These are phyloP conservation scores for Matsumurasca onukii DNA, from an alignment of 1,140 invertebrate genomes.

Conservation along the genomic window DNA sequence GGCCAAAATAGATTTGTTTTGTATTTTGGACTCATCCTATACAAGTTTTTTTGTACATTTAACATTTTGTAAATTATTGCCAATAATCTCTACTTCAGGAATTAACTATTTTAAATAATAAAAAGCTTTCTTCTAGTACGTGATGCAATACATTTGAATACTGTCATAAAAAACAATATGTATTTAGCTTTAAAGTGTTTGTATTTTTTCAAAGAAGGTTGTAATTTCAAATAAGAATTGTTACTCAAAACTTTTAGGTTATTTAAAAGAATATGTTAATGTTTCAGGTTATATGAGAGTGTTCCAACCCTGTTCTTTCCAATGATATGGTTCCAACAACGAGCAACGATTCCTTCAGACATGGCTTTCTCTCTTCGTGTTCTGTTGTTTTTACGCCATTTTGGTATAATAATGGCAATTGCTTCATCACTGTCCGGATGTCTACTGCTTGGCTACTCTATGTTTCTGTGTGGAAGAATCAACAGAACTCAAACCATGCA, in stretches of 20 bases:
- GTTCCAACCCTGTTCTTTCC: conserved; percentile 66
- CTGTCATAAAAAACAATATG: no score
- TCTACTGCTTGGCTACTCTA: neutral
- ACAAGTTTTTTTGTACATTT: no score
- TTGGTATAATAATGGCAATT: conserved; percentile 28
- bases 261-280: conserved; percentile 37
- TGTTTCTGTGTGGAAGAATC: neutral
- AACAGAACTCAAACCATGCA: neutral
- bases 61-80: no score
- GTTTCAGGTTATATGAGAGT: conserved; percentile 60
- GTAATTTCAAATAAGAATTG: neutral
- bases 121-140: no score
- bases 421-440: neutral
- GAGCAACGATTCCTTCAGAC: conserved; percentile 58
- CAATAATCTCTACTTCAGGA: no score
- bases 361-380: conserved; percentile 47
- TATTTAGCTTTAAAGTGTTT: neutral
- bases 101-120: no score
- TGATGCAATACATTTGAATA: no score
- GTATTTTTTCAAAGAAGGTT: neutral
- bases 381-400: conserved; percentile 45
- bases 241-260: neutral
- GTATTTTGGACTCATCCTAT: no score
- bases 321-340: conserved; percentile 75
- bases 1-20: no score